Conservation (phyloP, 1,140 invertebrate species). For the Bilobella aurantiaca region DNA sequence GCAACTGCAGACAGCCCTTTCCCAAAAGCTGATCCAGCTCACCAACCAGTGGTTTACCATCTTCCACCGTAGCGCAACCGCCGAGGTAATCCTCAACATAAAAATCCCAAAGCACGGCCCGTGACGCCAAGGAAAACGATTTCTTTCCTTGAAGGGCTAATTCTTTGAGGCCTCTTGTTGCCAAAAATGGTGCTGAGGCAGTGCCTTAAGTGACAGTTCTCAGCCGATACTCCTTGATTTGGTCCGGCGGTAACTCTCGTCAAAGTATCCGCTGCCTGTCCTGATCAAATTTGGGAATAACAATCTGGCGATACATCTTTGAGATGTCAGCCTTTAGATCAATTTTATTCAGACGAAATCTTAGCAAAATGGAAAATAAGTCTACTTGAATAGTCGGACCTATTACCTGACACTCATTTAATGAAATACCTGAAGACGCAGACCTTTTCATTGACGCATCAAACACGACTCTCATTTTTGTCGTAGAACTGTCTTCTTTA, state of each 20-base stretch:
- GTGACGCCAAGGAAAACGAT: background rate
- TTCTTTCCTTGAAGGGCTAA: conserved; percentile 31
- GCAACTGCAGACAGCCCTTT: background rate
- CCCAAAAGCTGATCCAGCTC: conserved; percentile 13
- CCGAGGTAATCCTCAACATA: conserved; percentile 10
- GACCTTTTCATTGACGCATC: conserved; percentile 20
- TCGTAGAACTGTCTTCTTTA: conserved; percentile 18
- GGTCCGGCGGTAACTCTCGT: conserved; percentile 32
- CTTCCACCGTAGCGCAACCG: conserved; percentile 7
- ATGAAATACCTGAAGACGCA: conserved; percentile 21
- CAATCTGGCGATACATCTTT: conserved; percentile 35
- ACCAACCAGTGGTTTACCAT: conserved; percentile 20
- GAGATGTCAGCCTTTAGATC: conserved; percentile 34
- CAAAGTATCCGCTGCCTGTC: conserved; percentile 39
- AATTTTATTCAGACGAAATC: conserved; percentile 24
- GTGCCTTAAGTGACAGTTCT: conserved; percentile 39
- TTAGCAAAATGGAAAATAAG: conserved; percentile 22
- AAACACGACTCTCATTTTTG: conserved; percentile 29
- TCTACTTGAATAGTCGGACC: conserved; percentile 37
- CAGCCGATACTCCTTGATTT: conserved; percentile 32
- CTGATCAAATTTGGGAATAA: conserved; percentile 6
- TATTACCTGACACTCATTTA: conserved; percentile 38
- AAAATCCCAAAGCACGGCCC: conserved; percentile 1
- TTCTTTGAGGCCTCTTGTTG: conserved; percentile 36
- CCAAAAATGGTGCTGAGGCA: conserved; percentile 37